Evolutionary conservation across 2,888 invertebrate species (phyloP), one percentile per base, ranked within the genome.

Genomic region (Erebia palarica): DNA sequence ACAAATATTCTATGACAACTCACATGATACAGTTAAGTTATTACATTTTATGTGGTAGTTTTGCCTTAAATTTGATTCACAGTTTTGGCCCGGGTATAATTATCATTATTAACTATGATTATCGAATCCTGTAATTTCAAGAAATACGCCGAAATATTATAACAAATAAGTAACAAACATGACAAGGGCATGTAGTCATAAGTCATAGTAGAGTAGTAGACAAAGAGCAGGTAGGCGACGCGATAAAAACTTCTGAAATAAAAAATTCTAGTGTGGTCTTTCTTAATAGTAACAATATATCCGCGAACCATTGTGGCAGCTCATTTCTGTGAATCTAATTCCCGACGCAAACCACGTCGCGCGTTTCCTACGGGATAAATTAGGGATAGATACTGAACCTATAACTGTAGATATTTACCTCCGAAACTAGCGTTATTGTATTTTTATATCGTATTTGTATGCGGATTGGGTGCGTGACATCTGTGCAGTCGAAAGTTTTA

Each of bases 401-500:
- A 80, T 87, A 88, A 87, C 86, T 83, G 85, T 88, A 36, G 36
- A 36, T 36, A 77, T 80, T 82, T 80, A 78, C 81, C 82, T 80
- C 81, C 82, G 16, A 85, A 86, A 90, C 88, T 89, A 86, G 86
- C 86, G 86, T 88, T 86, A 86, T 86, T 85, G 87, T 87, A 84
- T 87, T 88, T 87, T 85, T 85, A 83, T 83, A 78, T 76, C 77
- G 77, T 79, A 88, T 92, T 87, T 84, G 91, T 92, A 92, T 92
- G 87, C 91, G 82, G 85, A 79, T 79, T 84, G 82, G 80, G 89
- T 82, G 75, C 78, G 85, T 86, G 88, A 86, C 91, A 91, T 91
- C 89, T 92, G 91, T 82, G 86, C 85, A 84, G 82, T 81, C 81
- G 78, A 88, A 88, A 86, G 89, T 91, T 89, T 86, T 86, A 89